A percentile compares a stretch with the other conserved stretches of the same genome.
Conservation (phyloP, 2,113 vertebrate genomes). For the Esox niger region DNA sequence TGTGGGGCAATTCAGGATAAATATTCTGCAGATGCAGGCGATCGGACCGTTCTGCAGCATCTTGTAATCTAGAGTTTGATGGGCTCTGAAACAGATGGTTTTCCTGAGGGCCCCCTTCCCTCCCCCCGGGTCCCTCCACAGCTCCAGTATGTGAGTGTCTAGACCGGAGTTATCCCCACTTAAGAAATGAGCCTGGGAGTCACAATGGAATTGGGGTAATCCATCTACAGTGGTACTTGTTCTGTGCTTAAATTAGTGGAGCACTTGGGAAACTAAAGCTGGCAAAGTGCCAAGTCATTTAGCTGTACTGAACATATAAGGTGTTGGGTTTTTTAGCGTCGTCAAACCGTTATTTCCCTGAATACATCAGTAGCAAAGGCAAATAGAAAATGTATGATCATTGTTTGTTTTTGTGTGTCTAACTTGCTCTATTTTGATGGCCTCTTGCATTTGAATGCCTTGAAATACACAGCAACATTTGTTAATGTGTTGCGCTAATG, state of each 20-base stretch:
- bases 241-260: constrained; percentile 17
- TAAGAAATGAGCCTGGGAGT: constrained; percentile 13
- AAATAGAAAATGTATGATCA: no score
- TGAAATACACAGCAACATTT: no score
- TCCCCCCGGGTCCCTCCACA: constrained; percentile 10
- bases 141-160: constrained; percentile 30
- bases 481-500: no score
- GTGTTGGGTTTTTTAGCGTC: no score
- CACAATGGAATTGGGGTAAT: constrained; percentile 40
- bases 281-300: neutral
- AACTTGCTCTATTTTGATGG: no score
- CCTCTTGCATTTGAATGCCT: no score
- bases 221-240: neutral
- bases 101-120: constrained; percentile 21
- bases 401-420: no score
- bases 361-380: no score
- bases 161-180: constrained; percentile 37
- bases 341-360: no score
- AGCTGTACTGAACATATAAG: neutral
- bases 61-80: constrained; percentile 45
- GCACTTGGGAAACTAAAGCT: neutral
- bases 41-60: constrained; percentile 12
- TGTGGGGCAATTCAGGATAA: constrained; percentile 1
- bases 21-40: constrained; percentile 10
- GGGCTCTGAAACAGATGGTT: constrained; percentile 45